Percentiles rank a stretch among this genome's conserved stretches.
phyloP scores from a whole-genome alignment of 2,797 vertebrate genomes.

The Clamator glandarius region DNA sequence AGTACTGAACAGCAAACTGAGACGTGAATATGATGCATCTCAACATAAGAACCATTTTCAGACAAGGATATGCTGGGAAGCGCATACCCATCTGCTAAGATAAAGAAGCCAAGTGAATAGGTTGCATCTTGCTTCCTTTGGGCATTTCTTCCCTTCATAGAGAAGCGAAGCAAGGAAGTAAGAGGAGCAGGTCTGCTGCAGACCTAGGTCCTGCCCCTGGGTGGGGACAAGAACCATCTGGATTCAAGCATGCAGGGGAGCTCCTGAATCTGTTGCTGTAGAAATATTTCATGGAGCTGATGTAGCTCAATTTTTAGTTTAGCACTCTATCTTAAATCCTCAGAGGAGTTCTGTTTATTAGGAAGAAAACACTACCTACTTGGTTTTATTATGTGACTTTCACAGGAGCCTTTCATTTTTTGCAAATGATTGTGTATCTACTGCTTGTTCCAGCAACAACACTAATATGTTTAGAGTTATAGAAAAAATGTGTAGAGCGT shows the following conservation, averaged over 20 bases:
- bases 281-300: background rate
- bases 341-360: background rate
- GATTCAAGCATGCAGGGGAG: rapidly evolving
- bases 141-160: background rate
- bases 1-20: background rate
- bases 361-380: background rate
- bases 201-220: background rate
- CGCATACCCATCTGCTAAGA: background rate
- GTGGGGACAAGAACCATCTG: background rate
- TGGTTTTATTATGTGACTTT: background rate
- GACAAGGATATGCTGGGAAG: background rate
- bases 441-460: background rate
- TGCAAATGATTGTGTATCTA: background rate
- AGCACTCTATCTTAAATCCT: background rate
- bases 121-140: background rate
- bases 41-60: rapidly evolving
- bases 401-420: background rate
- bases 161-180: background rate
- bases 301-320: background rate
- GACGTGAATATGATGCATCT: rapidly evolving
- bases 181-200: background rate
- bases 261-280: background rate
- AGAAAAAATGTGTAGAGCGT: background rate
- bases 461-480: background rate
- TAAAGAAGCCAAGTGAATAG: background rate